Evolutionary conservation across 2,797 vertebrate species (phyloP).

Genomic region (Periparus ater): DNA sequence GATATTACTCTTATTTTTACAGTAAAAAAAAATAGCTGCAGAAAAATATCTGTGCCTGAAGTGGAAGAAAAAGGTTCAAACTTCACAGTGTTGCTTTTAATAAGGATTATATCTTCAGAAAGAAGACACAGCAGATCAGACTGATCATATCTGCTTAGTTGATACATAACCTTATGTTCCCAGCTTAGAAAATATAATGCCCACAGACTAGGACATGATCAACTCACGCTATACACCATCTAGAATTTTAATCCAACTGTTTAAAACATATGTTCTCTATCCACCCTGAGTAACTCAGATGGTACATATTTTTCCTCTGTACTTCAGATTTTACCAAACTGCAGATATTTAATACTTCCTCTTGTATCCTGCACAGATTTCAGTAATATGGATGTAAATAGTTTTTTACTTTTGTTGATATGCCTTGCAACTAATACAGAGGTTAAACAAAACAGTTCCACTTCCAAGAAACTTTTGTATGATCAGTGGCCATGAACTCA

Average conservation of each 20-base stretch:
- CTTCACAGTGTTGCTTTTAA: not conserved
- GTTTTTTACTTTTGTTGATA: not conserved
- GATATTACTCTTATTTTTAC: not conserved
- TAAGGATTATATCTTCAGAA: not conserved
- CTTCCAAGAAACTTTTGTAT: not conserved
- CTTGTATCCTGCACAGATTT: not conserved
- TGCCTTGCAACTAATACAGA: not conserved
- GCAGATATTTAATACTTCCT: not conserved
- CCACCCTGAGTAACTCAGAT: not conserved
- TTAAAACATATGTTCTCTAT: not conserved
- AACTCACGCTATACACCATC: not conserved
- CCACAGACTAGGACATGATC: not conserved
- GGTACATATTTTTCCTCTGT: not conserved
- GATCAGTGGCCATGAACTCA: not conserved
- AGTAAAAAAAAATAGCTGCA: not conserved
- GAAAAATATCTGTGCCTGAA: not conserved
- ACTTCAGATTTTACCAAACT: not conserved
- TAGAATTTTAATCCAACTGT: not conserved
- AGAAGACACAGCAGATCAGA: not conserved
- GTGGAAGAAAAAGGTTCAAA: constrained; percentile 23
- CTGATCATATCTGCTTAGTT: not conserved
- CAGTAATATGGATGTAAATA: not conserved
- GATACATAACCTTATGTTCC: not conserved
- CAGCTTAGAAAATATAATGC: not conserved
- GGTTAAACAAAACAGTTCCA: not conserved